A percentile compares a stretch with the other conserved stretches of the same genome.
Conservation (phyloP, 2,888 invertebrate species). For the Tuta absoluta region DNA sequence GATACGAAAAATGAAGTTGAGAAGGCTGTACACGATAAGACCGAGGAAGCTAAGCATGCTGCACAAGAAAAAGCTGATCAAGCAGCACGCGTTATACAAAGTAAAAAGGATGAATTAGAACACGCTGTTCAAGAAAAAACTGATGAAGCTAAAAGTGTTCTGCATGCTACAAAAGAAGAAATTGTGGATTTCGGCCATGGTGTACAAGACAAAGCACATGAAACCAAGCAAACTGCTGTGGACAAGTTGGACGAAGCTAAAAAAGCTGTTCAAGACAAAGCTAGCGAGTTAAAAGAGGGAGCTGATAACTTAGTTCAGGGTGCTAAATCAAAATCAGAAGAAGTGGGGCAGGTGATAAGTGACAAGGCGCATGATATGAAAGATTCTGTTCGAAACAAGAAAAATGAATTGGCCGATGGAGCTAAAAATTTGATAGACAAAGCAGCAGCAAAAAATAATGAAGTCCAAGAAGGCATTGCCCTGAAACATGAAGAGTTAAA, state of each 20-base stretch:
- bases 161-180: conserved; percentile 35
- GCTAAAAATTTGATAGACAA: conserved; percentile 46
- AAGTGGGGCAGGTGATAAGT: conserved; percentile 36
- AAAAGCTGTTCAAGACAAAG: conserved; percentile 30
- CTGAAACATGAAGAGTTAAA: conserved; percentile 42
- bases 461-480: conserved; percentile 40
- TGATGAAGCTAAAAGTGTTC: conserved; percentile 37
- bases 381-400: conserved; percentile 51
- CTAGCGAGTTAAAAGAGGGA: conserved; percentile 22
- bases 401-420: conserved; percentile 54
- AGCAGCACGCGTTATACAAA: conserved; percentile 43
- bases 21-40: conserved; percentile 46
- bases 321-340: conserved; percentile 35
- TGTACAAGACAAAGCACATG: conserved; percentile 37
- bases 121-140: conserved; percentile 38
- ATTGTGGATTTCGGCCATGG: conserved; percentile 39
- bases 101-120: conserved; percentile 45
- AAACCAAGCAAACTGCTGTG: conserved; percentile 37
- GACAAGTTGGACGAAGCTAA: conserved; percentile 38
- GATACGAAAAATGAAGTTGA: conserved; percentile 46
- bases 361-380: conserved; percentile 47
- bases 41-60: conserved; percentile 28
- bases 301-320: conserved; percentile 28
- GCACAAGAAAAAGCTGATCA: conserved; percentile 35
- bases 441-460: conserved; percentile 44